These are phyloP conservation scores for Rhodeus uyekii DNA, from an alignment of 2,797 vertebrate species.

Conservation along the genomic window DNA sequence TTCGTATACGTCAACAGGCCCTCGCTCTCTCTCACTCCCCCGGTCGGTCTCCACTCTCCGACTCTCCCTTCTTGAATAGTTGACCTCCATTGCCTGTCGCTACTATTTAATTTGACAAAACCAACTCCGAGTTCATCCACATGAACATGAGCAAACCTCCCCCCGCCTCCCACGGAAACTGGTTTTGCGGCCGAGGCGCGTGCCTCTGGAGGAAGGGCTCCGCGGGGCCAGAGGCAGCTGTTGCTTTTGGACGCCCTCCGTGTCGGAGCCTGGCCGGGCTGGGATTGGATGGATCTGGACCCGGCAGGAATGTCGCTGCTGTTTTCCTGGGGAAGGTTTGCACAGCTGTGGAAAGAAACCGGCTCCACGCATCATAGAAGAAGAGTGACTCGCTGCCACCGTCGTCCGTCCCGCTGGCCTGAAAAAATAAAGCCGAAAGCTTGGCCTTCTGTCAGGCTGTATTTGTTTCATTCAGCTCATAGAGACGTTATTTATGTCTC, in stretches of 20 bases:
- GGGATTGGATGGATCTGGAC: slow-evolving; percentile 57
- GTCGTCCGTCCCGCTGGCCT: slow-evolving; percentile 57
- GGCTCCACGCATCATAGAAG: slow-evolving; percentile 67
- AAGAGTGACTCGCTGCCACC: slow-evolving; percentile 49
- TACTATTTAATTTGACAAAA: slow-evolving; percentile 58
- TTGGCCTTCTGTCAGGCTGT: slow-evolving; percentile 46
- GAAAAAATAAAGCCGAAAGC: slow-evolving; percentile 66
- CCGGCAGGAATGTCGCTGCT: slow-evolving; percentile 40
- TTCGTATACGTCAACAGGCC: slow-evolving; percentile 27
- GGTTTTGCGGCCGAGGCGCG: slow-evolving; percentile 41
- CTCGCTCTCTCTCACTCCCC: not conserved
- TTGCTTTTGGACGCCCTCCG: slow-evolving; percentile 65
- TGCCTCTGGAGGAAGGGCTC: slow-evolving; percentile 65
- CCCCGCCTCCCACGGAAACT: not conserved
- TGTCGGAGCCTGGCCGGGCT: slow-evolving; percentile 54
- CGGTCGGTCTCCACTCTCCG: not conserved
- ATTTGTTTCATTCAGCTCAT: slow-evolving; percentile 64
- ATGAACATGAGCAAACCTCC: slow-evolving; percentile 37
- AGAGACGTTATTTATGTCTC: slow-evolving; percentile 44
- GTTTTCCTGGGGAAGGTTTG: slow-evolving; percentile 74
- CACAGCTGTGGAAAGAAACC: slow-evolving; percentile 80
- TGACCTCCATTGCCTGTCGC: slow-evolving; percentile 52
- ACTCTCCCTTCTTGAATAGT: slow-evolving; percentile 49
- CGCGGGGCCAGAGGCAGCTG: slow-evolving; percentile 51
- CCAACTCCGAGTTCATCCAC: slow-evolving; percentile 41